Conservation (phyloP, 2,888 invertebrate species). For the Myopa tessellatipennis region DNA sequence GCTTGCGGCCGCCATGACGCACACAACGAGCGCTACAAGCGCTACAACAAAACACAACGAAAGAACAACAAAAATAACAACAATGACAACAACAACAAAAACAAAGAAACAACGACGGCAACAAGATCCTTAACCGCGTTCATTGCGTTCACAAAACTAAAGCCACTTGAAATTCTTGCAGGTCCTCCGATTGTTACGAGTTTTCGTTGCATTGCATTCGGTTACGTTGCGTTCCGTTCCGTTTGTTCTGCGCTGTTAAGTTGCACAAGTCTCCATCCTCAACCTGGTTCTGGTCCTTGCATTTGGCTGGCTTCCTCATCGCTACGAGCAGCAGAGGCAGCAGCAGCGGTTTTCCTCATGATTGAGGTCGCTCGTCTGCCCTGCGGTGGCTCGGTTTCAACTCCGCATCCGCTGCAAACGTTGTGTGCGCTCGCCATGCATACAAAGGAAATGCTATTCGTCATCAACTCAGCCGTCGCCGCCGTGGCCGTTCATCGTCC, state of each 20-base stretch:
- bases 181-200: constrained; percentile 7
- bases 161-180: constrained; percentile 27
- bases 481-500: not conserved
- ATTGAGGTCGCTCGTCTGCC: constrained; percentile 17
- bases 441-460: not conserved
- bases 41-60: not conserved
- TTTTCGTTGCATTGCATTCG: not conserved
- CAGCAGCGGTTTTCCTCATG: not conserved
- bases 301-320: constrained; percentile 1
- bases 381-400: constrained; percentile 23
- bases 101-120: not conserved
- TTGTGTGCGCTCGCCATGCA: not conserved
- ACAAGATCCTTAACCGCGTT: constrained; percentile 5
- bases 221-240: not conserved
- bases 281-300: not conserved
- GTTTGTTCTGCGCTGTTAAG: not conserved
- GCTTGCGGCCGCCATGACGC: constrained; percentile 15
- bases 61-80: not conserved
- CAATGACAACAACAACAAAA: not conserved
- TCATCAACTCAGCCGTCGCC: not conserved
- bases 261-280: not conserved
- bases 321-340: too few relatives aligned
- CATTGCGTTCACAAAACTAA: not conserved
- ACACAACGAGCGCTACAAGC: not conserved
- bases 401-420: constrained; percentile 19